Evolutionary conservation across 2,113 vertebrate genomes (phyloP).

Genomic region (Lasiurus borealis): DNA sequence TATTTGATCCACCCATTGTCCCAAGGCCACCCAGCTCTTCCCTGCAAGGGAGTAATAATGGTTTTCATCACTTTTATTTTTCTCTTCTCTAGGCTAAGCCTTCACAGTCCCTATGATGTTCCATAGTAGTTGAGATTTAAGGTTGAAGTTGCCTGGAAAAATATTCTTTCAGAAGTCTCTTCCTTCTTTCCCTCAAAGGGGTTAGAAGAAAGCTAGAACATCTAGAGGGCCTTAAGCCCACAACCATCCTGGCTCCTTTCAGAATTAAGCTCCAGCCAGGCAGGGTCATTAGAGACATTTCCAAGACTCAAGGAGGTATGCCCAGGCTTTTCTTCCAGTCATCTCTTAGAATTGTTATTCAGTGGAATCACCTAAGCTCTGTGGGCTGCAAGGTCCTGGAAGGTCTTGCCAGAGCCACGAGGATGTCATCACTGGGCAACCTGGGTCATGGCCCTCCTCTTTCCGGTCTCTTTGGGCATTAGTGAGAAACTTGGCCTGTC

Average conservation of each 20-base stretch:
- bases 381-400: background rate
- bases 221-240: background rate
- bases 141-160: background rate
- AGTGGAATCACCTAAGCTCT: background rate
- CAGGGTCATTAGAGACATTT: background rate
- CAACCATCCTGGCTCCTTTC: background rate
- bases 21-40: background rate
- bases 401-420: background rate
- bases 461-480: constrained; percentile 58
- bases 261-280: background rate
- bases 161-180: background rate
- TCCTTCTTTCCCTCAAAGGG: constrained; percentile 3
- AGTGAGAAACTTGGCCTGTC: constrained; percentile 71
- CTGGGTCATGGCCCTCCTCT: constrained; percentile 4
- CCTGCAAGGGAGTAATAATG: background rate
- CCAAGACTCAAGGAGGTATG: background rate
- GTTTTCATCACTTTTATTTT: background rate
- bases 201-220: background rate
- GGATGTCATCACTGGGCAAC: background rate
- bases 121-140: background rate
- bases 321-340: background rate
- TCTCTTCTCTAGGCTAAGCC: background rate
- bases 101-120: background rate
- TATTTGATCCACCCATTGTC: background rate
- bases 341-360: background rate